Percentiles rank a stretch among this genome's conserved stretches.
phyloP scores from a whole-genome alignment of 2,113 vertebrate species.

The Polypterus bichir region DNA sequence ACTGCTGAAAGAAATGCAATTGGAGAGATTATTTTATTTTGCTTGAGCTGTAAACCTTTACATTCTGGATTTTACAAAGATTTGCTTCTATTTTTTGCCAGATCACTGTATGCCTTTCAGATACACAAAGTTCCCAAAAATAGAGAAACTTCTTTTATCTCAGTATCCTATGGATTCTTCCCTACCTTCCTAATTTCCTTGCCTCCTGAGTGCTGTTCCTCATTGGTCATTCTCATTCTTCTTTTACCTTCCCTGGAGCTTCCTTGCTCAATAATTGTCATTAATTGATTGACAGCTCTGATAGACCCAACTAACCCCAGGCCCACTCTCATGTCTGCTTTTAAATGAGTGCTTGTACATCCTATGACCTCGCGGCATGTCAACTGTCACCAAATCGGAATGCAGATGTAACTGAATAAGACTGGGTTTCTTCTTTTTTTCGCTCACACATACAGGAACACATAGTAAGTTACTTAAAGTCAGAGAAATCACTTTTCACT shows the following conservation, averaged over 20 bases:
- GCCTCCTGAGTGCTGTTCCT: slow-evolving; percentile 60
- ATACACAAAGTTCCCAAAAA: too few relatives aligned
- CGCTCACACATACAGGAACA: too few relatives aligned
- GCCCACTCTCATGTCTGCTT: slow-evolving; percentile 84
- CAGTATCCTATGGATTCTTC: slow-evolving; percentile 33
- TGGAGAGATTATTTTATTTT: too few relatives aligned
- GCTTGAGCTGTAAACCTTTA: too few relatives aligned
- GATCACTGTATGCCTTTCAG: too few relatives aligned
- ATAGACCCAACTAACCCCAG: slow-evolving; percentile 90
- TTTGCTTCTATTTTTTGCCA: too few relatives aligned
- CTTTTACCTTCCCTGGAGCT: slow-evolving; percentile 66
- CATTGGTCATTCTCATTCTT: slow-evolving; percentile 79
- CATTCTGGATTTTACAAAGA: too few relatives aligned
- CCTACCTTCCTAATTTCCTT: slow-evolving; percentile 57
- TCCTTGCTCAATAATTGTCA: slow-evolving; percentile 97
- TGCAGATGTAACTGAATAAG: slow-evolving; percentile 31
- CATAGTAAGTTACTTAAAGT: too few relatives aligned
- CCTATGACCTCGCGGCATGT: slow-evolving; percentile 89
- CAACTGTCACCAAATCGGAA: slow-evolving; percentile 65
- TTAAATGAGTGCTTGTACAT: slow-evolving; percentile 97
- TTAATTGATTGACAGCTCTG: slow-evolving; percentile 98
- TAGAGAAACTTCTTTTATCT: too few relatives aligned
- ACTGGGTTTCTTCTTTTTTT: slow-evolving; percentile 18
- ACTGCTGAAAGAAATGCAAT: too few relatives aligned
- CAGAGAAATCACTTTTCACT: too few relatives aligned